Evolutionary conservation across 2,113 vertebrate species (phyloP).

Genomic region (Actenoides lindsayi): DNA sequence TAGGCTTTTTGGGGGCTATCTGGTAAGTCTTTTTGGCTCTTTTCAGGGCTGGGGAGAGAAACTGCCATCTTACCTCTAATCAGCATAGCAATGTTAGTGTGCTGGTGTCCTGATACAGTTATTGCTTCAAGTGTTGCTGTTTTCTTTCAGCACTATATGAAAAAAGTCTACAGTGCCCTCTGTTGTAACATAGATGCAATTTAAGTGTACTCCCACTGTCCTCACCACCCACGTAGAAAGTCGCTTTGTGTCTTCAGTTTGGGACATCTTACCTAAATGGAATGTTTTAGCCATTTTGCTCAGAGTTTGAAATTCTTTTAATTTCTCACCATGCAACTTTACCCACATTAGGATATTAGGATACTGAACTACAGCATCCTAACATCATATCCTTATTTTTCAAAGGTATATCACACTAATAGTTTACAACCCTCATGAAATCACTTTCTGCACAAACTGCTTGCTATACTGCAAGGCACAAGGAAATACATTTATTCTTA

Average conservation of each 20-base stretch:
- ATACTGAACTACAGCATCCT: not conserved
- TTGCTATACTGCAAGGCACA: not conserved
- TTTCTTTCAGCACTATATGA: not conserved
- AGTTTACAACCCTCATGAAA: not conserved
- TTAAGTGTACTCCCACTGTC: not conserved
- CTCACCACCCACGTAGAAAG: not conserved
- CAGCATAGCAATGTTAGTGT: not conserved
- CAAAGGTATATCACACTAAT: not conserved
- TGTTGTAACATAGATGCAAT: not conserved
- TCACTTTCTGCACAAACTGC: not conserved
- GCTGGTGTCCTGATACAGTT: not conserved
- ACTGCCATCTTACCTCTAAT: not conserved
- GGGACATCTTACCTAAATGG: not conserved
- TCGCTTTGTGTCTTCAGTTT: not conserved
- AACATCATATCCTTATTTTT: not conserved
- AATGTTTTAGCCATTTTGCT: not conserved
- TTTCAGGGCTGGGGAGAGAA: not conserved
- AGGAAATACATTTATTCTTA: not conserved
- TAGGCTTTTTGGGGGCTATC: not conserved
- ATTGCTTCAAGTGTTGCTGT: not conserved
- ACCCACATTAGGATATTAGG: not conserved
- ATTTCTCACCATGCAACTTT: not conserved
- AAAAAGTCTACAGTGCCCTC: not conserved
- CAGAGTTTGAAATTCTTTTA: not conserved
- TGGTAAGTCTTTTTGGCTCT: not conserved